Conservation (phyloP, 2,113 vertebrate species). For the Pomatorhinus ruficollis region DNA sequence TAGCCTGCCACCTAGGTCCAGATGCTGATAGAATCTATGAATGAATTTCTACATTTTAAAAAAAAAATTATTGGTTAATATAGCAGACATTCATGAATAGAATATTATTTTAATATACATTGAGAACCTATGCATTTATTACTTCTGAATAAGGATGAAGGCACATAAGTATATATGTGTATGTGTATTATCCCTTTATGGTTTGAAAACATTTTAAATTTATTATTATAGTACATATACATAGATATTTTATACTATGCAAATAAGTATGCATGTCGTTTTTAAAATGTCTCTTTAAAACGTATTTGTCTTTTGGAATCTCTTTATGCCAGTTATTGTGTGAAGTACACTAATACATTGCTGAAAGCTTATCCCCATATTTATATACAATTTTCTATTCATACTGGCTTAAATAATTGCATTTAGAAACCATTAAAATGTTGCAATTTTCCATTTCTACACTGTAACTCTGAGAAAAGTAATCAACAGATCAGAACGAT, state of each 20-base stretch:
- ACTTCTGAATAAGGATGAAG: slow-evolving; percentile 20
- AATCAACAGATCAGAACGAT: slow-evolving; percentile 59
- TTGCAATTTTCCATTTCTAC: slow-evolving; percentile 41
- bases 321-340: slow-evolving; percentile 58
- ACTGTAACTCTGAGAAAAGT: slow-evolving; percentile 53
- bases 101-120: neutral
- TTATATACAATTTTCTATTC: slow-evolving; percentile 64
- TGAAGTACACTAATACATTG: slow-evolving; percentile 45
- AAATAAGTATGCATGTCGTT: slow-evolving; percentile 37
- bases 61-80: neutral
- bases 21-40: neutral
- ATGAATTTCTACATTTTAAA: neutral
- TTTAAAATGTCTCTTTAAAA: slow-evolving; percentile 59
- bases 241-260: neutral
- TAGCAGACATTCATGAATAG: neutral
- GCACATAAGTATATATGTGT: neutral
- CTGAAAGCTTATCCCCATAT: slow-evolving; percentile 57
- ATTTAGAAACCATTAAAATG: slow-evolving; percentile 64
- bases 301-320: slow-evolving; percentile 52
- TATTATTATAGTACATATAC: slow-evolving; percentile 29
- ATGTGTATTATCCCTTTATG: neutral
- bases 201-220: slow-evolving; percentile 12
- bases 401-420: slow-evolving; percentile 54
- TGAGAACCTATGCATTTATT: neutral
- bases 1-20: slow-evolving; percentile 2